Conservation (phyloP, 2,797 vertebrate genomes). For the Pterois miles region DNA sequence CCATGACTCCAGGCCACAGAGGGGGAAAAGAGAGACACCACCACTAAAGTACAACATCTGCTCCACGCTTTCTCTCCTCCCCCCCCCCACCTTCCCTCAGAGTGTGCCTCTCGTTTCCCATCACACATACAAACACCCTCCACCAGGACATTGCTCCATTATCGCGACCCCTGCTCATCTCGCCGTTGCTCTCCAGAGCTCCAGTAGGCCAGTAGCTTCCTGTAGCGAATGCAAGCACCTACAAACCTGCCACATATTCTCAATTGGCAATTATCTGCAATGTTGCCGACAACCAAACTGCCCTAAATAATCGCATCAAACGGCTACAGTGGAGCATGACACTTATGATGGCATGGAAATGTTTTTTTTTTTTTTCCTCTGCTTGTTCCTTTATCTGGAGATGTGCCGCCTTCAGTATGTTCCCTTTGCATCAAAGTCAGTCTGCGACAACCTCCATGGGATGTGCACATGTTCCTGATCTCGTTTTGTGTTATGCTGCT, state of each 20-base stretch:
- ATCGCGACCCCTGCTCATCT: slow-evolving; percentile 20
- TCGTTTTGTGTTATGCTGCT: slow-evolving; percentile 56
- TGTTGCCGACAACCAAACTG: slow-evolving; percentile 11
- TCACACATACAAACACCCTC: not conserved
- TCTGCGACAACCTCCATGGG: slow-evolving; percentile 58
- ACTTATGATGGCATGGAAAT: slow-evolving; percentile 31
- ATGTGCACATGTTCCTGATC: slow-evolving; percentile 68
- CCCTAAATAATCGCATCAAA: slow-evolving; percentile 49
- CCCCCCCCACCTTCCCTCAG: not conserved
- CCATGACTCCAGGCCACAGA: slow-evolving; percentile 66
- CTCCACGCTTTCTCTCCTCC: slow-evolving; percentile 23
- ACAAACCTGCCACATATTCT: slow-evolving; percentile 8
- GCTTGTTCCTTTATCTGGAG: slow-evolving; percentile 54
- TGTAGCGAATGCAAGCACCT: not conserved
- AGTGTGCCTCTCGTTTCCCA: slow-evolving; percentile 10
- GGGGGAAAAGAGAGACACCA: slow-evolving; percentile 50
- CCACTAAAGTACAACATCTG: slow-evolving; percentile 58
- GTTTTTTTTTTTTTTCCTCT: slow-evolving; percentile 10
- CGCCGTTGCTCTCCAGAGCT: slow-evolving; percentile 21
- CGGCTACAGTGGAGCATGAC: slow-evolving; percentile 39
- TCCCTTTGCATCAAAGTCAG: slow-evolving; percentile 72
- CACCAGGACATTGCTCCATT: slow-evolving; percentile 29
- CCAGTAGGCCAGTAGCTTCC: not conserved
- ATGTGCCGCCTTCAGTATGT: slow-evolving; percentile 53
- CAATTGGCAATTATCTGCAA: slow-evolving; percentile 18